Conservation (phyloP, 2,113 vertebrate species). For the Aptenodytes forsteri region DNA sequence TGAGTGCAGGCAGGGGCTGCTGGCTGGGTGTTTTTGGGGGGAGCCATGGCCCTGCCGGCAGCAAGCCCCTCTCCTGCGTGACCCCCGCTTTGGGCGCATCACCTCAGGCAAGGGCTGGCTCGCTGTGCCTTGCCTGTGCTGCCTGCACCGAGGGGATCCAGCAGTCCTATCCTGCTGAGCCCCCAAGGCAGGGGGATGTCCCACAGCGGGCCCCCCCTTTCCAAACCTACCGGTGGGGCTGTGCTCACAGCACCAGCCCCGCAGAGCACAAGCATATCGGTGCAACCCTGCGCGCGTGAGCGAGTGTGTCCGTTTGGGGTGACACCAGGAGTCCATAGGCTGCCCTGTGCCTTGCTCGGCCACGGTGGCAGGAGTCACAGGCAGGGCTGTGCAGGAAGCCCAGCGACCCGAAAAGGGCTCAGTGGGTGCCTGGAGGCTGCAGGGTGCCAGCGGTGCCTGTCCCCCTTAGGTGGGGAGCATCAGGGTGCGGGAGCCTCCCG, state of each 20-base stretch:
- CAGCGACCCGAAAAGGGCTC: neutral
- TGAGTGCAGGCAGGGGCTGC: neutral
- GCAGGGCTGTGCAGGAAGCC: neutral
- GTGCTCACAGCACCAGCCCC: neutral
- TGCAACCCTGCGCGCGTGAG: rapidly evolving
- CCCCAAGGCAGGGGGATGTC: neutral
- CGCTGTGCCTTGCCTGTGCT: neutral
- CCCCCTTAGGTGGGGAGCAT: neutral
- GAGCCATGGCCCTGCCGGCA: neutral
- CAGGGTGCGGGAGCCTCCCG: rapidly evolving
- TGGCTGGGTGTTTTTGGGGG: neutral
- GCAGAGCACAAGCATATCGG: rapidly evolving
- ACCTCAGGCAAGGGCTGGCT: neutral
- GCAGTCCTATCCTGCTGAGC: rapidly evolving
- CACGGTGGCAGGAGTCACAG: rapidly evolving
- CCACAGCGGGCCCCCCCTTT: neutral
- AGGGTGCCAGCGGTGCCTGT: neutral
- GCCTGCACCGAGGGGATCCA: neutral
- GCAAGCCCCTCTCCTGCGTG: neutral
- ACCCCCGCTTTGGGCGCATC: neutral
- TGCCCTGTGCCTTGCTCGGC: too few relatives aligned
- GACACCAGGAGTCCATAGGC: rapidly evolving
- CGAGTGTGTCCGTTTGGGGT: rapidly evolving
- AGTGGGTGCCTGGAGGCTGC: neutral
- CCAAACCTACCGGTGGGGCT: neutral